Evolutionary conservation across 2,797 vertebrate genomes (phyloP).

Genomic region (Parauchenoglanis punctatus): DNA sequence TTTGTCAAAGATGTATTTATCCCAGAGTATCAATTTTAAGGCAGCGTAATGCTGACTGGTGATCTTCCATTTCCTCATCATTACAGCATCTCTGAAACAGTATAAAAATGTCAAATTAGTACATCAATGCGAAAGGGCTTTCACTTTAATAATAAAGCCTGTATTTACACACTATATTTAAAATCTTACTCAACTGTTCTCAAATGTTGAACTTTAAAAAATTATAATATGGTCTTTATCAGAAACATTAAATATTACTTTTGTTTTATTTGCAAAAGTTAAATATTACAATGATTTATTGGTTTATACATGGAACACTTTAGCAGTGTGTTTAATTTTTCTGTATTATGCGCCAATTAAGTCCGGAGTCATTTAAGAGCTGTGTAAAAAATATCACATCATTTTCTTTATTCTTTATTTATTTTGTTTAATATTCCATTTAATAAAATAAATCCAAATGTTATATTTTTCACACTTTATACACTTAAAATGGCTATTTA

Average conservation of each 20-base stretch:
- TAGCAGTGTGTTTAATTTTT: not conserved
- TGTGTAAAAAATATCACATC: not conserved
- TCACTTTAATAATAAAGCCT: not conserved
- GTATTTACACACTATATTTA: not conserved
- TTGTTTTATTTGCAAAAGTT: not conserved
- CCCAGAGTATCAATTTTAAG: not conserved
- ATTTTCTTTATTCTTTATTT: constrained; percentile 1
- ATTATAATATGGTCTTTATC: not conserved
- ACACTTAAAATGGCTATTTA: not conserved
- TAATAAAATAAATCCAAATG: not conserved
- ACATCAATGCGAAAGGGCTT: not conserved
- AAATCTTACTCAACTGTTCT: not conserved
- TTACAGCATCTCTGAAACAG: not conserved
- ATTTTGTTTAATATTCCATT: not conserved
- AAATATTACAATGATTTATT: not conserved
- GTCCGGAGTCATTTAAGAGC: not conserved
- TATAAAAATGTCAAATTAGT: not conserved
- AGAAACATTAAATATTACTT: not conserved
- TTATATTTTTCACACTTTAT: not conserved
- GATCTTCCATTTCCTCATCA: not conserved
- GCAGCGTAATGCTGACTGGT: not conserved
- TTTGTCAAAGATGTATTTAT: not conserved
- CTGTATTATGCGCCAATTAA: not conserved
- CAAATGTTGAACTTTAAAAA: not conserved
- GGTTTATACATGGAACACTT: not conserved